A percentile compares a stretch with the other conserved stretches of the same genome.
These are phyloP conservation scores for Phalloptychus januarius DNA, from an alignment of 2,797 vertebrate genomes.

Conservation along the genomic window DNA sequence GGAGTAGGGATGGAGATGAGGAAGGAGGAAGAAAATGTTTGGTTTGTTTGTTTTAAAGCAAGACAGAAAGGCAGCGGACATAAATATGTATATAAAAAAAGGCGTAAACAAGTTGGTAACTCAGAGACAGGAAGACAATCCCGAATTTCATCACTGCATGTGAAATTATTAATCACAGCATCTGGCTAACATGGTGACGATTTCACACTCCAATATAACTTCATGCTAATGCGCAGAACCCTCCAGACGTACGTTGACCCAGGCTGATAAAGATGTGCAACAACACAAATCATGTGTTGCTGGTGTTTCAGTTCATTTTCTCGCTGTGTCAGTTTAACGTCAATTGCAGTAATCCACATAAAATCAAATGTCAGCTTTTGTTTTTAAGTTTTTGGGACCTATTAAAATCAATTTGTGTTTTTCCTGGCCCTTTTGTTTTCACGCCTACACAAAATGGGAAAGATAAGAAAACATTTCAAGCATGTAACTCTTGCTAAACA, in stretches of 20 bases:
- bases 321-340: not conserved
- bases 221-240: not conserved
- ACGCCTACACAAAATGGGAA: not conserved
- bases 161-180: not conserved
- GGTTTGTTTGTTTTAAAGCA: slow-evolving; percentile 53
- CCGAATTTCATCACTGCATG: slow-evolving; percentile 35
- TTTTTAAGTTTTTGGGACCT: not conserved
- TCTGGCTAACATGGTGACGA: not conserved
- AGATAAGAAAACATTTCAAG: not conserved
- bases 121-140: slow-evolving; percentile 54
- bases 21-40: slow-evolving; percentile 57
- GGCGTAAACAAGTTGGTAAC: slow-evolving; percentile 61
- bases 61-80: slow-evolving; percentile 54
- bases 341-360: not conserved
- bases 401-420: not conserved
- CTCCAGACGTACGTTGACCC: not conserved
- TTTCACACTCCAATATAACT: slow-evolving; percentile 69
- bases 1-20: slow-evolving; percentile 77
- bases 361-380: not conserved
- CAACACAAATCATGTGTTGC: not conserved
- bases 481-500: no score
- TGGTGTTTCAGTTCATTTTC: not conserved
- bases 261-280: not conserved
- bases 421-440: not conserved
- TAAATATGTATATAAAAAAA: slow-evolving; percentile 21